These are phyloP conservation scores for Eubasilissa splendida DNA, from an alignment of 2,888 invertebrate species.

Conservation along the genomic window DNA sequence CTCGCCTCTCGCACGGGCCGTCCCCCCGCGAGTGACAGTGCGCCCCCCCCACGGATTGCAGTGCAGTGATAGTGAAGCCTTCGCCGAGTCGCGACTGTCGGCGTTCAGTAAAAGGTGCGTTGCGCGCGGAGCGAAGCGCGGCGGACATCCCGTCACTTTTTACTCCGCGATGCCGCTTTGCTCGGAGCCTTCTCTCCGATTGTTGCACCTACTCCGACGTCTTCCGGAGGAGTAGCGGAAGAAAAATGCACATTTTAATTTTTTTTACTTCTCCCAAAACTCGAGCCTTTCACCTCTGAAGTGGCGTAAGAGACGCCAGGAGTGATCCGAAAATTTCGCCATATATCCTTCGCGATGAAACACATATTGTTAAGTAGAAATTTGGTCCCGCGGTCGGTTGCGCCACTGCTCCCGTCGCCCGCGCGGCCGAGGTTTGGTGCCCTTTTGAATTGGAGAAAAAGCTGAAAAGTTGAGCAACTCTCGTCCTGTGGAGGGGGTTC, in stretches of 20 bases:
- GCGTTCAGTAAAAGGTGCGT: constrained; percentile 69
- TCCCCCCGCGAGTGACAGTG: constrained; percentile 47
- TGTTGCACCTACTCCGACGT: too few species aligned
- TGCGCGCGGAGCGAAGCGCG: constrained; percentile 61
- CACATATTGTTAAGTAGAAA: background rate
- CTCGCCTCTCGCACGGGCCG: constrained; percentile 62
- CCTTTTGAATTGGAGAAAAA: constrained; percentile 9
- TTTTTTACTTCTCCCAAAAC: background rate
- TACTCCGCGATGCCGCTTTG: background rate
- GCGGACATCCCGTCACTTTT: background rate
- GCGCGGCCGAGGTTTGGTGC: background rate
- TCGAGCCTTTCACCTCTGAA: background rate
- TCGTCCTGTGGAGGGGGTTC: constrained; percentile 62
- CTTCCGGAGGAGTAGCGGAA: too few species aligned
- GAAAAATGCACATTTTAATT: background rate
- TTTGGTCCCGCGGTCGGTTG: background rate
- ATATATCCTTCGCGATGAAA: background rate
- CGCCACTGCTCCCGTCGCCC: background rate
- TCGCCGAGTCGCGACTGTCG: constrained; percentile 60
- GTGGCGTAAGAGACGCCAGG: too few species aligned
- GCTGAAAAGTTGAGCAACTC: constrained; percentile 21
- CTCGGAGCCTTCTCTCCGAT: too few species aligned
- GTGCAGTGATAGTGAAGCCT: constrained; percentile 63
- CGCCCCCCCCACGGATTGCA: constrained; percentile 66
- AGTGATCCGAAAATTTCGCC: background rate